Evolutionary conservation across 2,888 invertebrate species (phyloP).

Genomic region (Mesochorus sp.): DNA sequence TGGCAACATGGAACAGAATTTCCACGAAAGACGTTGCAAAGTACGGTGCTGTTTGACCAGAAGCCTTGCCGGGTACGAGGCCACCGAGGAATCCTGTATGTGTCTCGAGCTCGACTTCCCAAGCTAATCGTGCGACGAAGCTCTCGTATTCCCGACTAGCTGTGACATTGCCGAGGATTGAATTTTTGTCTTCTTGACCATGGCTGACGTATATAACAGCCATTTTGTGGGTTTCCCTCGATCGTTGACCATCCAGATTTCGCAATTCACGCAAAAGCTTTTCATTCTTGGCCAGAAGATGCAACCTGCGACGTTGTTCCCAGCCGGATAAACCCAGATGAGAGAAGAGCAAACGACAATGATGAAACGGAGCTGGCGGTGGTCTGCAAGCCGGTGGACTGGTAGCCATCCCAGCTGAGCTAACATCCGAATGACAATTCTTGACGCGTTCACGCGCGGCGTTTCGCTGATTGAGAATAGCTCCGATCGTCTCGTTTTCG

Average conservation of each 20-base stretch:
- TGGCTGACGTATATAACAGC: slow-evolving; percentile 99
- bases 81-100: slow-evolving; percentile 98
- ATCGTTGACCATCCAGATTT: slow-evolving; percentile 95
- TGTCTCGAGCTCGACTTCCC: slow-evolving; percentile 94
- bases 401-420: slow-evolving; percentile 83
- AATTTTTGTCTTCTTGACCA: slow-evolving; percentile 98
- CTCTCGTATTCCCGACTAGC: slow-evolving; percentile 97
- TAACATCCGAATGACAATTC: slow-evolving; percentile 71
- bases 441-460: slow-evolving; percentile 90
- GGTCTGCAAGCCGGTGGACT: slow-evolving; percentile 83
- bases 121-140: slow-evolving; percentile 88
- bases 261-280: slow-evolving; percentile 94
- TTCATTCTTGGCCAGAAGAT: slow-evolving; percentile 94
- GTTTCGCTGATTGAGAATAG: slow-evolving; percentile 92
- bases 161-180: slow-evolving; percentile 94
- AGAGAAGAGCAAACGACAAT: slow-evolving; percentile 93
- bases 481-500: slow-evolving; percentile 93
- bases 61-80: slow-evolving; percentile 93
- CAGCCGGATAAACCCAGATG: slow-evolving; percentile 96
- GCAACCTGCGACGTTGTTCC: slow-evolving; percentile 92
- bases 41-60: slow-evolving; percentile 97
- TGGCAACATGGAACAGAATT: slow-evolving; percentile 98
- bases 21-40: slow-evolving; percentile 96
- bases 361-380: slow-evolving; percentile 88
- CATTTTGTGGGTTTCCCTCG: slow-evolving; percentile 96